Conservation (phyloP, 2,113 vertebrate genomes). For the Prinia subflava region DNA sequence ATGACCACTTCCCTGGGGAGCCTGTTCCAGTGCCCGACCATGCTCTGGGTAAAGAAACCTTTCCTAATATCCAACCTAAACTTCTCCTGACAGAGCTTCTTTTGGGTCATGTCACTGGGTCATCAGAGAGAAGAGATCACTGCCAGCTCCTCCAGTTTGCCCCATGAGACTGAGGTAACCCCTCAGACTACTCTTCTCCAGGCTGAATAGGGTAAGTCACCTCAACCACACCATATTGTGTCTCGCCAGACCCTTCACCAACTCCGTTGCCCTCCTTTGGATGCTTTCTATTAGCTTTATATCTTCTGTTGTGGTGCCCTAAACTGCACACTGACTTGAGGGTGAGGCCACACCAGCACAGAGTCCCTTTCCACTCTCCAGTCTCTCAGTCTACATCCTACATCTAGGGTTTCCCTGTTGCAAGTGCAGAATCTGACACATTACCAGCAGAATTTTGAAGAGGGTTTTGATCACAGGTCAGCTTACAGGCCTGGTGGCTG, state of each 20-base stretch:
- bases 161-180: neutral
- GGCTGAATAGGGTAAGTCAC: neutral
- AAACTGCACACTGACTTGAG: neutral
- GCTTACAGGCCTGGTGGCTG: neutral
- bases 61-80: neutral
- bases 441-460: neutral
- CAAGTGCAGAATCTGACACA: neutral
- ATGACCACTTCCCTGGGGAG: neutral
- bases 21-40: neutral
- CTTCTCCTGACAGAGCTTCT: neutral
- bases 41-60: accelerated
- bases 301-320: neutral
- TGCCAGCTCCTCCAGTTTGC: neutral
- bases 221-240: neutral
- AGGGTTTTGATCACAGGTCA: neutral
- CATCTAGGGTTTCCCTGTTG: neutral
- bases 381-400: neutral
- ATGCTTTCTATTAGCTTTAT: neutral
- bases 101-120: accelerated
- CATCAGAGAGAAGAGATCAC: neutral
- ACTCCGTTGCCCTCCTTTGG: neutral
- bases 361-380: neutral
- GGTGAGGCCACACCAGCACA: neutral
- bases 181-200: neutral
- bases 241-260: neutral